These are phyloP conservation scores for Gymnoscopelus microlampas DNA, from an alignment of 2,797 vertebrate species.

Conservation along the genomic window DNA sequence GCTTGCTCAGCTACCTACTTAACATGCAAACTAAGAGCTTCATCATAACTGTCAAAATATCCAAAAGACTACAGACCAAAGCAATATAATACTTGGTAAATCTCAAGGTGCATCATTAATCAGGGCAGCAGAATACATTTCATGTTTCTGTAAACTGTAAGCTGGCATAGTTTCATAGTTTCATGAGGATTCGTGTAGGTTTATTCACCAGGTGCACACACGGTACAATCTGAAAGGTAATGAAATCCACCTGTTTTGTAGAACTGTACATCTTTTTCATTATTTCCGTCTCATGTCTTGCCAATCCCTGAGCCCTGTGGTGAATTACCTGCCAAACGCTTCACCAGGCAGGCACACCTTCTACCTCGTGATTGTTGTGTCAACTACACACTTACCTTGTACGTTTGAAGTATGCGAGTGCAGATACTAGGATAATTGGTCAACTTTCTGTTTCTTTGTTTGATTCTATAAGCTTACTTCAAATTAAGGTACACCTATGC, in stretches of 20 bases:
- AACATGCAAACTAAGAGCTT: neutral
- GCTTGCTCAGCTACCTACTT: conserved; percentile 2
- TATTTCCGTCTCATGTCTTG: conserved; percentile 8
- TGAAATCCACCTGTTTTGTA: neutral
- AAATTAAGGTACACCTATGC: neutral
- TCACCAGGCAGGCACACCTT: neutral
- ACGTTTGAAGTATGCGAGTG: neutral
- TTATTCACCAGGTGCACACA: no score
- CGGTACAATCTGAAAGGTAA: conserved; percentile 1
- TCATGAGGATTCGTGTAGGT: neutral
- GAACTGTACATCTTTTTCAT: neutral
- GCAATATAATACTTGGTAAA: neutral
- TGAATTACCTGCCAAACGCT: conserved; percentile 2
- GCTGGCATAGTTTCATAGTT: neutral
- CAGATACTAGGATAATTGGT: neutral
- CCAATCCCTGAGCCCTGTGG: conserved; percentile 1
- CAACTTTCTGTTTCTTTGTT: neutral
- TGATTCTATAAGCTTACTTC: neutral
- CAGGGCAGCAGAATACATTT: no score
- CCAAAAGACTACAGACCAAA: neutral
- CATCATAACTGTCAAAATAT: conserved; percentile 4
- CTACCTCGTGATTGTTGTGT: neutral
- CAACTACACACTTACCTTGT: neutral
- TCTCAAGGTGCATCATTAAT: neutral
- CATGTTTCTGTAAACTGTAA: neutral